Conservation (phyloP, 23 tunicate genomes). For the Ascidia mentula region DNA sequence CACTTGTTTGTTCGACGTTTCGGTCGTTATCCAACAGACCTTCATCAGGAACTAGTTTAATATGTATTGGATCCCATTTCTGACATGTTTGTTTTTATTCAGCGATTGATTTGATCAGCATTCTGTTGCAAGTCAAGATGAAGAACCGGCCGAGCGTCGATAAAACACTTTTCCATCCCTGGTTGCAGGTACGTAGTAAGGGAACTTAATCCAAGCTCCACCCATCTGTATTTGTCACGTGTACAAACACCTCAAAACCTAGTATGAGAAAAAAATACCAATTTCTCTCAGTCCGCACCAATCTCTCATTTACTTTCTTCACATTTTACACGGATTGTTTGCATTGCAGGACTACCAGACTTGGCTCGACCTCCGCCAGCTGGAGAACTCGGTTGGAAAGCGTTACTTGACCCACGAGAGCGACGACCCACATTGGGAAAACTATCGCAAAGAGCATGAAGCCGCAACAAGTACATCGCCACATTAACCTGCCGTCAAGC, state of each 20-base stretch:
- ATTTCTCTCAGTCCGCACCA: no score
- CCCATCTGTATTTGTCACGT: no score
- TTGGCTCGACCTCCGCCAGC: slow-evolving; percentile 77
- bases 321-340: neutral
- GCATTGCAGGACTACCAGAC: slow-evolving; percentile 81
- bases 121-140: slow-evolving; percentile 92
- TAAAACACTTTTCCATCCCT: slow-evolving; percentile 78
- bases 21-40: no score
- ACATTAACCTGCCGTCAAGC: neutral
- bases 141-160: slow-evolving; percentile 93
- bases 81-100: no score
- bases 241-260: no score
- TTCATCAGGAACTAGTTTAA: no score
- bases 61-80: no score
- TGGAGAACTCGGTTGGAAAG: slow-evolving; percentile 64
- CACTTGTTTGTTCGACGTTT: no score
- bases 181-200: slow-evolving; percentile 97
- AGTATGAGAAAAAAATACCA: no score
- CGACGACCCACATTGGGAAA: slow-evolving; percentile 90
- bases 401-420: slow-evolving; percentile 89
- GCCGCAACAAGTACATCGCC: slow-evolving; percentile 33
- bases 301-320: no score
- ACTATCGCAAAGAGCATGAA: slow-evolving; percentile 56
- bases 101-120: slow-evolving; percentile 81
- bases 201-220: no score